These are phyloP conservation scores for Astropecten irregularis DNA, from an alignment of 53 echinoderm and acorn worm species.

Conservation along the genomic window DNA sequence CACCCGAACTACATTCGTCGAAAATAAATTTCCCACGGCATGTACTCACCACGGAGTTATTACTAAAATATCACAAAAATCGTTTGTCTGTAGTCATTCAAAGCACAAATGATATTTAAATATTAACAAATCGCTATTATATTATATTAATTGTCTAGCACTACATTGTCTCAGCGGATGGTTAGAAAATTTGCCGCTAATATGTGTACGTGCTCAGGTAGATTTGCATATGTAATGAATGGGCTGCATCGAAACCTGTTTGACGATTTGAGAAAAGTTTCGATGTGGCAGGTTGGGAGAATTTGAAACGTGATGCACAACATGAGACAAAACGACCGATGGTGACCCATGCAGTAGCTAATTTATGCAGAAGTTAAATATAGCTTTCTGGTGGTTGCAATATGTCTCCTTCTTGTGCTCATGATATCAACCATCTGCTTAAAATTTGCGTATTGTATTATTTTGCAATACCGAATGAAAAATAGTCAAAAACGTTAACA, in stretches of 20 bases:
- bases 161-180: conserved; percentile 50
- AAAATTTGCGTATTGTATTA: neutral
- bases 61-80: too few relatives aligned
- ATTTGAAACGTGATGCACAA: conserved; percentile 36
- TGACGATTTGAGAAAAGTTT: conserved; percentile 82
- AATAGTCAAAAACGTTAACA: too few relatives aligned
- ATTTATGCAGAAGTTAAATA: conserved; percentile 10
- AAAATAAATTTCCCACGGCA: too few relatives aligned
- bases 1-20: conserved; percentile 20
- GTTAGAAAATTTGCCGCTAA: neutral
- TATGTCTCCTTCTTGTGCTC: too few relatives aligned
- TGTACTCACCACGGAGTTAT: too few relatives aligned
- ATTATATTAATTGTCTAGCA: neutral
- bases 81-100: too few relatives aligned
- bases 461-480: neutral
- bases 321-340: neutral
- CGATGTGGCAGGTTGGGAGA: conserved; percentile 59
- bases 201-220: conserved; percentile 18
- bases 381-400: neutral
- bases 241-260: conserved; percentile 19
- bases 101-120: too few relatives aligned
- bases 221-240: conserved; percentile 57
- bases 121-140: too few relatives aligned
- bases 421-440: too few relatives aligned
- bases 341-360: conserved; percentile 8